A percentile compares a stretch with the other conserved stretches of the same genome.
Conservation (phyloP, 2,113 vertebrate genomes). For the Microtus ochrogaster region DNA sequence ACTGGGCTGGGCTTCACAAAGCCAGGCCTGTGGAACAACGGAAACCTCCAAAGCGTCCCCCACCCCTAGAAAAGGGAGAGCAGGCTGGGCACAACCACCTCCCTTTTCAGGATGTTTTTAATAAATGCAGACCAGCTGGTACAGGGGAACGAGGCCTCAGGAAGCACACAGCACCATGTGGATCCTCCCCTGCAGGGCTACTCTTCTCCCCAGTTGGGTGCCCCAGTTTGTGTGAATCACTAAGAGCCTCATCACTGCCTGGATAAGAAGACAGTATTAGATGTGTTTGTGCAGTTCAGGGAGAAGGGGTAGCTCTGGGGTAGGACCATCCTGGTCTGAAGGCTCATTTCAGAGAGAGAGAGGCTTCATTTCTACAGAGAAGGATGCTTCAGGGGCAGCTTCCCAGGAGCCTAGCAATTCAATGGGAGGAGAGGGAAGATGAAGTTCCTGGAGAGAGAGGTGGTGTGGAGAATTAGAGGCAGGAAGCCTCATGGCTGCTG, state of each 20-base stretch:
- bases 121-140: not conserved
- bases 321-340: not conserved
- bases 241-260: not conserved
- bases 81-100: not conserved
- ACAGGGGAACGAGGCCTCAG: not conserved
- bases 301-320: not conserved
- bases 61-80: not conserved
- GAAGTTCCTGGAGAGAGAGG: not conserved
- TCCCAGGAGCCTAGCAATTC: not conserved
- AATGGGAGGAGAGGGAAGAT: not conserved
- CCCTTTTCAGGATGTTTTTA: not conserved
- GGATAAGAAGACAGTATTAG: too few species aligned
- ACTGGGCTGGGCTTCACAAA: not conserved
- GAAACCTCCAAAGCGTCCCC: not conserved
- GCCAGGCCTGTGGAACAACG: accelerated
- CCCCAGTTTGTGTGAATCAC: not conserved
- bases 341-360: not conserved
- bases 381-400: not conserved
- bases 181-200: too few species aligned
- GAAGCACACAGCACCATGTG: not conserved
- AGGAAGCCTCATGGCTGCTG: not conserved
- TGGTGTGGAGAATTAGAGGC: not conserved
- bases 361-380: not conserved
- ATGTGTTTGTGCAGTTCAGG: too few species aligned
- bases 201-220: not conserved